Evolutionary conservation across 2,888 invertebrate genomes (phyloP).

Genomic region (Augochlorella aurata): DNA sequence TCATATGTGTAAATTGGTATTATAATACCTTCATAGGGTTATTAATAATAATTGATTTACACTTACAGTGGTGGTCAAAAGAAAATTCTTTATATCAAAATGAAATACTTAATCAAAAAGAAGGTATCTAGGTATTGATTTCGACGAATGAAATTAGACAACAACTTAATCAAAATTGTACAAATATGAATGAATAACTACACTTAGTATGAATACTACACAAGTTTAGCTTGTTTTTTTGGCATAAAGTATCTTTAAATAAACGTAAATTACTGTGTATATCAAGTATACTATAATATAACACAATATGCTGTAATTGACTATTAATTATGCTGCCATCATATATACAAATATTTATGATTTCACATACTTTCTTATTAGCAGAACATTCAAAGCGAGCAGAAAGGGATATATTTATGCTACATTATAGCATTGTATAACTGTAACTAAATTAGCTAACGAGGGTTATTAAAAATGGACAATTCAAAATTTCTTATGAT

Average conservation of each 20-base stretch:
- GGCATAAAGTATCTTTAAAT: no score
- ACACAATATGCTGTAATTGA: not conserved
- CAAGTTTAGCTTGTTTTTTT: no score
- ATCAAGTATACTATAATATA: not conserved
- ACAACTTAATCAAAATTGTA: not conserved
- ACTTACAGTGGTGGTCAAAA: conserved; percentile 17
- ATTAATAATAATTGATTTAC: conserved; percentile 38
- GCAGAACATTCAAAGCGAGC: not conserved
- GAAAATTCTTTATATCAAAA: not conserved
- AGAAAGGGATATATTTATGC: not conserved
- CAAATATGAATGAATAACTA: not conserved
- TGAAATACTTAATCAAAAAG: not conserved
- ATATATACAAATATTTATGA: not conserved
- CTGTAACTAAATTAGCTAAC: not conserved
- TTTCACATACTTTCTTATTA: not conserved
- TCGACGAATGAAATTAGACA: not conserved
- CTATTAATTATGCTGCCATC: not conserved
- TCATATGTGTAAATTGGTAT: conserved; percentile 45
- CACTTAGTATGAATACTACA: not conserved
- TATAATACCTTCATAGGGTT: conserved; percentile 44
- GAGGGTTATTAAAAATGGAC: not conserved
- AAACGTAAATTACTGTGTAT: not conserved
- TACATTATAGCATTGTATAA: not conserved
- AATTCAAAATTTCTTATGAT: conserved; percentile 11
- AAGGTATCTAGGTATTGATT: no score